Conservation (phyloP, 2,888 invertebrate genomes). For the Melolontha melolontha region DNA sequence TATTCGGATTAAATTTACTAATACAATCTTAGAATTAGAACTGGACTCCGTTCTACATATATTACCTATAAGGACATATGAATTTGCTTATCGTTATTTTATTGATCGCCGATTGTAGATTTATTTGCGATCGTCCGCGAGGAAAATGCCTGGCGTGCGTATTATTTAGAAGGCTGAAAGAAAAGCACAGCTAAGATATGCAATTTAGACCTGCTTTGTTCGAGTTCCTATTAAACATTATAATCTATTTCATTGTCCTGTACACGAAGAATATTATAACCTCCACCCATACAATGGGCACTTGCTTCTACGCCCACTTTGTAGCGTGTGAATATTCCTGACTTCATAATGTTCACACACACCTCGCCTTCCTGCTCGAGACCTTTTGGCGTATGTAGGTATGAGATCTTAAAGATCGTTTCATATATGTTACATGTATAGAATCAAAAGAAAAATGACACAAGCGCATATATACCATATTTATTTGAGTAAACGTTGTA, state of each 20-base stretch:
- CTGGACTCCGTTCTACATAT: slow-evolving; percentile 39
- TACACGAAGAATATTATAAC: slow-evolving; percentile 44
- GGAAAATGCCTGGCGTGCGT: slow-evolving; percentile 22
- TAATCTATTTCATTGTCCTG: slow-evolving; percentile 49
- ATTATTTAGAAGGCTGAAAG: slow-evolving; percentile 27
- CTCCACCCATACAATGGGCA: slow-evolving; percentile 47
- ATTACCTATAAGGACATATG: slow-evolving; percentile 43
- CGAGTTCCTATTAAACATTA: slow-evolving; percentile 47
- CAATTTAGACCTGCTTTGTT: slow-evolving; percentile 46
- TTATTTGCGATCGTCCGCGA: slow-evolving; percentile 33
- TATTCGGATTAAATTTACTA: slow-evolving; percentile 46
- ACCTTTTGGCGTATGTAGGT: no score
- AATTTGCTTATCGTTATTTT: slow-evolving; percentile 46
- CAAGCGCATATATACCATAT: no score
- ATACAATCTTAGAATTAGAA: slow-evolving; percentile 41
- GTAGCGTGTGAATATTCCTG: slow-evolving; percentile 46
- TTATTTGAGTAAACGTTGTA: no score
- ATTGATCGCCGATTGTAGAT: slow-evolving; percentile 42
- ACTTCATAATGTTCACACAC: slow-evolving; percentile 43
- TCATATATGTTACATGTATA: no score
- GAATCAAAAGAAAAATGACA: no score
- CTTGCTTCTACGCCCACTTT: slow-evolving; percentile 43
- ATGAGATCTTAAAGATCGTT: no score
- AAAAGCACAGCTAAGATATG: slow-evolving; percentile 23
- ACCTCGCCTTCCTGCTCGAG: slow-evolving; percentile 7